Conservation (phyloP, 1,140 invertebrate species). For the Chionoecetes opilio region DNA sequence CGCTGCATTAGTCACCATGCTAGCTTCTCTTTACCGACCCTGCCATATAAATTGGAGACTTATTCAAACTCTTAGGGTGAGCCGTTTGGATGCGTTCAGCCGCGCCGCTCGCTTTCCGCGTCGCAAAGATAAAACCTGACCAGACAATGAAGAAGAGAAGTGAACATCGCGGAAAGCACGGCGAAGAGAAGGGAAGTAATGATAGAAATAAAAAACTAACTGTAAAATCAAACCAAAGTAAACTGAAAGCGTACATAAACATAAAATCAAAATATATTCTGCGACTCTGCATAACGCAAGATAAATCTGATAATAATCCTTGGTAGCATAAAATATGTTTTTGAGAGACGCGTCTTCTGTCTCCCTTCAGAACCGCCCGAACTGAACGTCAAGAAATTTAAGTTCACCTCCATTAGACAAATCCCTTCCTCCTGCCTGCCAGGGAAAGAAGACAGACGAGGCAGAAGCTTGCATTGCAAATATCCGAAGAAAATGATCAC, state of each 20-base stretch:
- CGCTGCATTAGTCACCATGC: slow-evolving; percentile 36
- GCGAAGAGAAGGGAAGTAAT: background rate
- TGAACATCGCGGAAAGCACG: background rate
- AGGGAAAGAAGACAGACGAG: background rate
- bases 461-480: background rate
- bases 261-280: background rate
- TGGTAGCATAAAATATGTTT: background rate
- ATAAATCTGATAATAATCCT: background rate
- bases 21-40: background rate
- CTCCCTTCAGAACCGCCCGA: background rate
- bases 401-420: background rate
- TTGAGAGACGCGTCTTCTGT: background rate
- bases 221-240: background rate
- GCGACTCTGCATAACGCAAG: background rate
- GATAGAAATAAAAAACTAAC: background rate
- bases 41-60: slow-evolving; percentile 54
- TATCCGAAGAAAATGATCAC: background rate
- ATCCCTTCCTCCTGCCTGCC: background rate
- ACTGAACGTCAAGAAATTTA: background rate
- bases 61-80: slow-evolving; percentile 37
- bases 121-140: slow-evolving; percentile 1
- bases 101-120: background rate
- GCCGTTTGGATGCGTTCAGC: background rate
- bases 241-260: background rate
- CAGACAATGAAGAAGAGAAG: background rate